These are phyloP conservation scores for Podilymbus podiceps DNA, from an alignment of 2,113 vertebrate species.

Conservation along the genomic window DNA sequence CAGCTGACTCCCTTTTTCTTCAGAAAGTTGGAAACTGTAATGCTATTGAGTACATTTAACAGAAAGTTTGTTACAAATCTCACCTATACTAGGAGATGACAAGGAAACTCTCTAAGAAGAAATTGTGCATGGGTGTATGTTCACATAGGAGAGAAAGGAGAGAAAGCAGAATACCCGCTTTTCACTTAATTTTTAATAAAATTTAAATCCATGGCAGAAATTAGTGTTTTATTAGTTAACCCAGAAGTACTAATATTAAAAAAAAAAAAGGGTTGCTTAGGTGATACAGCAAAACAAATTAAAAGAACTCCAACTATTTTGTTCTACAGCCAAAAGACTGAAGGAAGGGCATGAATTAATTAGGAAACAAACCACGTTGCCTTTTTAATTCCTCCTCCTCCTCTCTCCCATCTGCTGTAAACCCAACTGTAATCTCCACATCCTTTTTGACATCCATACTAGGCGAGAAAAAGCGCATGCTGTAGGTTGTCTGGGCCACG, in stretches of 20 bases:
- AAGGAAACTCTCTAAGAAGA: neutral
- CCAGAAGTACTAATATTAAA: neutral
- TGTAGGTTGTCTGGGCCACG: neutral
- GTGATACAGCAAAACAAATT: neutral
- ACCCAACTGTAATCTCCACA: neutral
- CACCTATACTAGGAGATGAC: neutral
- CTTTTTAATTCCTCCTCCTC: neutral
- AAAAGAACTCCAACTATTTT: neutral
- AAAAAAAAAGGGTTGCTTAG: neutral
- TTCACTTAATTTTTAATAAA: neutral
- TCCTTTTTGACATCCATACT: neutral
- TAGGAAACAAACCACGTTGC: neutral
- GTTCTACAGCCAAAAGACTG: neutral
- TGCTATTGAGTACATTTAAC: neutral
- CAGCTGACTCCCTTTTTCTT: neutral
- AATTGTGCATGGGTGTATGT: neutral
- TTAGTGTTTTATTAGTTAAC: neutral
- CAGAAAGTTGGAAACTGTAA: neutral
- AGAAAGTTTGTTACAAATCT: neutral
- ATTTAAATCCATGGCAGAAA: neutral
- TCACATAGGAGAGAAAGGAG: neutral
- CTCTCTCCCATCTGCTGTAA: neutral
- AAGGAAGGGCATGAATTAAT: neutral
- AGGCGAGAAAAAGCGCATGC: neutral
- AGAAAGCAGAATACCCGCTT: neutral